Percentiles rank a stretch among this genome's conserved stretches.
Conservation (phyloP, 2,113 vertebrate genomes). For the Spea bombifrons region DNA sequence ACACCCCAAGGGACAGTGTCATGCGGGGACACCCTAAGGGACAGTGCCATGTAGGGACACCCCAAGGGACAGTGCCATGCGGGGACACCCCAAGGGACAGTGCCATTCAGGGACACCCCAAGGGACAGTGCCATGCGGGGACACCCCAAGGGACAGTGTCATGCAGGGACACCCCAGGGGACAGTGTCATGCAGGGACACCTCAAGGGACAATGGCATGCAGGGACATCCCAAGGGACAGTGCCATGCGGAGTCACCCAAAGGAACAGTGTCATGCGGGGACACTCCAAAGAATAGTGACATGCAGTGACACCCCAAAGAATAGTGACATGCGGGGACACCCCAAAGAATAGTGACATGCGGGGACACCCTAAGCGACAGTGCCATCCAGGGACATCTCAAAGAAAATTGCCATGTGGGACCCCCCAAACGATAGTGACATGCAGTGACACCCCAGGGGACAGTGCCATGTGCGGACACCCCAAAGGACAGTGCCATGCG, state of each 20-base stretch:
- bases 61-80: not conserved
- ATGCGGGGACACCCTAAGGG: not conserved
- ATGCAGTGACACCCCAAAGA: not conserved
- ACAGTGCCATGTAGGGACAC: not conserved
- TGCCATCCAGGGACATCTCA: not conserved
- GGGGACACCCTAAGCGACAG: not conserved
- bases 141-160: not conserved
- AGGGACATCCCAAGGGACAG: conserved; percentile 2
- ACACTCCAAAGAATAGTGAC: not conserved
- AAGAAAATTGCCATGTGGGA: not conserved
- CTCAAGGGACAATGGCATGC: not conserved
- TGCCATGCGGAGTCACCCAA: not conserved
- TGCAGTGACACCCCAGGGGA: not conserved
- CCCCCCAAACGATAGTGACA: not conserved
- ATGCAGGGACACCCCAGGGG: not conserved
- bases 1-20: not conserved
- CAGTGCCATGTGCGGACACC: not conserved
- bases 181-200: not conserved
- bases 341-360: not conserved
- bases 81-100: not conserved
- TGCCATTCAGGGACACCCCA: not conserved
- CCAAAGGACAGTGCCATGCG: not conserved
- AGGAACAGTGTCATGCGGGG: not conserved
- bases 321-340: not conserved
- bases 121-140: not conserved